phyloP scores from a whole-genome alignment of 2,797 vertebrate genomes.

The Sphenodon punctatus region DNA sequence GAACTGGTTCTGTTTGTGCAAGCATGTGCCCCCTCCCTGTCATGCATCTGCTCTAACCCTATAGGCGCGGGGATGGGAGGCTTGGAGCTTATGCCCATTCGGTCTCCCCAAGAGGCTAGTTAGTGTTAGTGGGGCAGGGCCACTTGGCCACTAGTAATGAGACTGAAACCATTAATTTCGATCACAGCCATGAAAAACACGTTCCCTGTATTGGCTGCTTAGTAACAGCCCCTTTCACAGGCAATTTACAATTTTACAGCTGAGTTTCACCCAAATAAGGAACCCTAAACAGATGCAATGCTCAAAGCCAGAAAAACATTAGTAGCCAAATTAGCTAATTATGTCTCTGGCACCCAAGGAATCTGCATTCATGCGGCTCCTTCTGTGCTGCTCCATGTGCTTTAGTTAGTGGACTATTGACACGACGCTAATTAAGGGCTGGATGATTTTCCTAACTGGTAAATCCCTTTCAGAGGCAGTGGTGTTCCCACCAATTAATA shows the following conservation, averaged over 20 bases:
- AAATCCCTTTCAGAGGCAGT: background rate
- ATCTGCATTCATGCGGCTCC: background rate
- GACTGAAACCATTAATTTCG: too few relatives aligned
- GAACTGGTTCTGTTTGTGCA: too few relatives aligned
- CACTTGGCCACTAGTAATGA: too few relatives aligned
- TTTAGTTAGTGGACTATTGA: background rate
- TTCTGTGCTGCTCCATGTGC: background rate
- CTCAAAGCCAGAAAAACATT: background rate
- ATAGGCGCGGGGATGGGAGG: too few relatives aligned
- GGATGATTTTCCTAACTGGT: background rate
- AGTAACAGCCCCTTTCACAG: background rate
- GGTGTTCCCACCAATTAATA: background rate
- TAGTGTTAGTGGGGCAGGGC: too few relatives aligned
- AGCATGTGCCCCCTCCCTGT: too few relatives aligned
- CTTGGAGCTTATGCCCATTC: too few relatives aligned
- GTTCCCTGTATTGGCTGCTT: background rate
- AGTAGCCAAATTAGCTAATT: slow-evolving; percentile 14
- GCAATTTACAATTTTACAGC: background rate
- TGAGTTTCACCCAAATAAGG: slow-evolving; percentile 45
- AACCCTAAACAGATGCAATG: slow-evolving; percentile 43
- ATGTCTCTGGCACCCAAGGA: background rate
- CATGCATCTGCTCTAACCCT: too few relatives aligned
- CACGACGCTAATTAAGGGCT: background rate
- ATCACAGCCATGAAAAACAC: background rate
- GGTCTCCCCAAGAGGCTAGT: too few relatives aligned